Conservation (phyloP, 2,888 invertebrate genomes). For the Lasiommata megera region DNA sequence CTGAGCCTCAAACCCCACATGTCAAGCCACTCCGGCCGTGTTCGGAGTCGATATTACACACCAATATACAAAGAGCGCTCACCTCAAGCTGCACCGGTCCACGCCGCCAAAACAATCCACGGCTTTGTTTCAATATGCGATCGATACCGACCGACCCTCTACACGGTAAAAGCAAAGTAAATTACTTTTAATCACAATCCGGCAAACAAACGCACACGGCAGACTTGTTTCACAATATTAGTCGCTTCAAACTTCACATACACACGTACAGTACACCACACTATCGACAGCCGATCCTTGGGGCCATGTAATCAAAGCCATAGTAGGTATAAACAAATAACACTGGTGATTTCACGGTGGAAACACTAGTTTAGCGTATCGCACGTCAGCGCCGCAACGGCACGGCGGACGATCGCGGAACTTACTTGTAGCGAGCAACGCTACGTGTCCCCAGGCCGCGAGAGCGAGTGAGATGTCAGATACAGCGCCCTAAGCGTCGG, state of each 20-base stretch:
- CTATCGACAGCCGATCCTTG: constrained; percentile 55
- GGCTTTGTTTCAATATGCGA: constrained; percentile 68
- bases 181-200: constrained; percentile 79
- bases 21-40: constrained; percentile 25
- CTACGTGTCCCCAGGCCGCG: constrained; percentile 66
- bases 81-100: constrained; percentile 56
- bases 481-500: constrained; percentile 11
- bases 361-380: constrained; percentile 65
- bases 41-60: constrained; percentile 34
- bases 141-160: constrained; percentile 68
- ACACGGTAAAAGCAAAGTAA: constrained; percentile 75
- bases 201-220: constrained; percentile 71
- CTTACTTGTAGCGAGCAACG: constrained; percentile 56
- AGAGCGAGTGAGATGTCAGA: constrained; percentile 51
- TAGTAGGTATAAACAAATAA: constrained; percentile 75
- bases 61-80: constrained; percentile 44
- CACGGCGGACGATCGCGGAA: constrained; percentile 76
- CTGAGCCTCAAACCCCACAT: constrained; percentile 23
- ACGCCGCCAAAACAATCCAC: constrained; percentile 66
- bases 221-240: constrained; percentile 64
- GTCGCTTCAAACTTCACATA: constrained; percentile 53
- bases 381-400: constrained; percentile 77
- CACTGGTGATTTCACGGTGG: constrained; percentile 67
- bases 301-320: constrained; percentile 60
- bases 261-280: constrained; percentile 63